Evolutionary conservation across 2,113 vertebrate species (phyloP).

Genomic region (Columba livia): DNA sequence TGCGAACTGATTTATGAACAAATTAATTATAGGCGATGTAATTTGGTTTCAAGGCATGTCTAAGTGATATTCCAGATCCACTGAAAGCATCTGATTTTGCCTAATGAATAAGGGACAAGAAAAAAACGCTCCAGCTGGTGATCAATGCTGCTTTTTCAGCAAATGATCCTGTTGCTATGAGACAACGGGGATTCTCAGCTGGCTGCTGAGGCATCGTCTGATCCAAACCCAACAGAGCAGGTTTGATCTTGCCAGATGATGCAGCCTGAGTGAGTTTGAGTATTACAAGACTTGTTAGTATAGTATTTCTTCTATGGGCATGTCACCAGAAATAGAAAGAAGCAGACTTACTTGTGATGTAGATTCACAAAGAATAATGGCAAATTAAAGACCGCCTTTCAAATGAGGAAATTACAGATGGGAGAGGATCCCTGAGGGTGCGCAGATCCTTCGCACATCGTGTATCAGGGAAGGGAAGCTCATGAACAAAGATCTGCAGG

Average conservation of each 20-base stretch:
- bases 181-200: slow-evolving; percentile 6
- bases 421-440: neutral
- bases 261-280: neutral
- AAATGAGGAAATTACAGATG: neutral
- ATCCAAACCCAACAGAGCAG: neutral
- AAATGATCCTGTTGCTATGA: slow-evolving; percentile 40
- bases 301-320: neutral
- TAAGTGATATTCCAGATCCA: neutral
- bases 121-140: slow-evolving; percentile 25
- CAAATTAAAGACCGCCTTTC: neutral
- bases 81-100: neutral
- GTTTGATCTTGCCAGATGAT: neutral
- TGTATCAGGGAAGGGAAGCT: neutral
- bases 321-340: neutral
- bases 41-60: slow-evolving; percentile 9
- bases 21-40: neutral
- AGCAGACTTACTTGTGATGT: neutral
- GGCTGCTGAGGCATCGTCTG: neutral
- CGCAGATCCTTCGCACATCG: neutral
- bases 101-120: neutral
- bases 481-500: neutral
- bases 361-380: neutral
- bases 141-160: neutral
- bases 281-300: neutral
- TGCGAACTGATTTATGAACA: neutral